These are phyloP conservation scores for Drosophila merina DNA, from an alignment of 2,888 invertebrate genomes.

Conservation along the genomic window DNA sequence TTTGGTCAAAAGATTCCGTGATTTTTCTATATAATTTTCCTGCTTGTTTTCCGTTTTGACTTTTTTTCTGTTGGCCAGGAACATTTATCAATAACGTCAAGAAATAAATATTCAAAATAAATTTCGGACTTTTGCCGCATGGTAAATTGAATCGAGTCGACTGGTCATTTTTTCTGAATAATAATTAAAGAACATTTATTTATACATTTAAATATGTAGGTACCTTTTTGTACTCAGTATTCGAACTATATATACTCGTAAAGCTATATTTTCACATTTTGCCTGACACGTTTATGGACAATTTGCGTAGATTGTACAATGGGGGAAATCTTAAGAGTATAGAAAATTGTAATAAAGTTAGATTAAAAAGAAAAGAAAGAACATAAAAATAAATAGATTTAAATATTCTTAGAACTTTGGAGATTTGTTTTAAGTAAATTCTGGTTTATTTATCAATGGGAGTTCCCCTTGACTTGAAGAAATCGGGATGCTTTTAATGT, in stretches of 20 bases:
- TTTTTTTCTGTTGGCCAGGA: slow-evolving; percentile 23
- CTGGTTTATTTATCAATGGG: no score
- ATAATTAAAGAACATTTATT: slow-evolving; percentile 40
- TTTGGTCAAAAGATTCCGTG: slow-evolving; percentile 56
- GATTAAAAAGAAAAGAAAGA: no score
- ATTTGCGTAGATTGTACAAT: slow-evolving; percentile 32
- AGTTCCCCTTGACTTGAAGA: no score
- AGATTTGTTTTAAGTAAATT: no score
- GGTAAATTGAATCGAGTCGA: slow-evolving; percentile 12
- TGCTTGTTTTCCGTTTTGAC: slow-evolving; percentile 38
- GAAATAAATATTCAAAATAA: slow-evolving; percentile 51
- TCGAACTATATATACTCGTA: slow-evolving; percentile 9
- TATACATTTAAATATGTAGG: slow-evolving; percentile 26
- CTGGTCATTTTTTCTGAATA: slow-evolving; percentile 17
- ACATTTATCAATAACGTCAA: slow-evolving; percentile 75
- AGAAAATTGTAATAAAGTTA: background rate
- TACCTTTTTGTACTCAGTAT: slow-evolving; percentile 7
- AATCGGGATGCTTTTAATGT: no score
- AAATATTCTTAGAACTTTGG: no score
- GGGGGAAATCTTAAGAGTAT: slow-evolving; percentile 19
- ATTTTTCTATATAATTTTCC: slow-evolving; percentile 66
- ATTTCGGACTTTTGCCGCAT: slow-evolving; percentile 36
- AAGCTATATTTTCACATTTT: background rate
- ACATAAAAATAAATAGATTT: no score
- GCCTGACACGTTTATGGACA: slow-evolving; percentile 3